phyloP scores from a whole-genome alignment of 2,888 invertebrate species.

The Aelia acuminata region DNA sequence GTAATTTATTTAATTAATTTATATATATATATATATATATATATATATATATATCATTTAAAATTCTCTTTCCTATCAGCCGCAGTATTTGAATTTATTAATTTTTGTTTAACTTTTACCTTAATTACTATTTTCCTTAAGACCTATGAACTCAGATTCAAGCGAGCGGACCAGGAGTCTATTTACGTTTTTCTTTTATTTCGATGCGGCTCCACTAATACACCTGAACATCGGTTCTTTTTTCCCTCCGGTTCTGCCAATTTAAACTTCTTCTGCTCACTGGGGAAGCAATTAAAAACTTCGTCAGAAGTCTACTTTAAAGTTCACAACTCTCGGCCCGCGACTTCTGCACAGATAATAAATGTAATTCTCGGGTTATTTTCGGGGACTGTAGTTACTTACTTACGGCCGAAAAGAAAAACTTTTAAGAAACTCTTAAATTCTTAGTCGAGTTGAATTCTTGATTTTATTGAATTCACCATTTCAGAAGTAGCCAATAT shows the following conservation, averaged over 20 bases:
- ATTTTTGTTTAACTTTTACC: background rate
- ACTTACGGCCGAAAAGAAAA: background rate
- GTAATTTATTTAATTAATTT: slow-evolving; percentile 46
- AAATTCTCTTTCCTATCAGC: background rate
- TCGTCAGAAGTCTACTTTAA: slow-evolving; percentile 49
- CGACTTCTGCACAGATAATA: slow-evolving; percentile 30
- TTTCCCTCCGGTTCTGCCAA: slow-evolving; percentile 7
- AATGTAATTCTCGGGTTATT: slow-evolving; percentile 38
- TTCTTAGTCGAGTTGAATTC: background rate
- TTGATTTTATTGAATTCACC: slow-evolving; percentile 8
- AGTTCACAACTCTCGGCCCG: background rate
- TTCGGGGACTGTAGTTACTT: slow-evolving; percentile 25
- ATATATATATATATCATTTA: no score
- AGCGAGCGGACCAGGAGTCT: background rate
- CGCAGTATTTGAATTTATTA: background rate
- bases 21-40: background rate
- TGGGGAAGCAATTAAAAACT: slow-evolving; percentile 53
- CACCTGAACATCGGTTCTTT: background rate
- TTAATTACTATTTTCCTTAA: no score
- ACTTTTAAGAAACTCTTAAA: slow-evolving; percentile 38
- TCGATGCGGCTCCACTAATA: background rate
- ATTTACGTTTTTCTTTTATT: background rate
- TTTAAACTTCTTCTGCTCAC: slow-evolving; percentile 34
- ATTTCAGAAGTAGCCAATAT: background rate
- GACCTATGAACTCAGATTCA: background rate